Evolutionary conservation across 2,797 vertebrate genomes (phyloP), one percentile per base, ranked within the genome.

Genomic region (Dermochelys coriacea): DNA sequence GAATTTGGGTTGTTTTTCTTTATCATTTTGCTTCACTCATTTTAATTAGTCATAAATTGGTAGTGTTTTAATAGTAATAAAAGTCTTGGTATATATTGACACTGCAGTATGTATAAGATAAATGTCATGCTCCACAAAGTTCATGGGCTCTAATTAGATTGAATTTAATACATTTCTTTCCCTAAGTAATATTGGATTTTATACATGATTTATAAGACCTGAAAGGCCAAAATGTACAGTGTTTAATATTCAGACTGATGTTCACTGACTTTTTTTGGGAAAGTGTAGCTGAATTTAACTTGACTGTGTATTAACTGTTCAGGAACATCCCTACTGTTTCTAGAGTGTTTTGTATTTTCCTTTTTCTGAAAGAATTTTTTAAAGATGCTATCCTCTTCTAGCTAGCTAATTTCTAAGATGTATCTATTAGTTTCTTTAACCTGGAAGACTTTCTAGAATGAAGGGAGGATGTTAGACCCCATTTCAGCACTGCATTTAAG

Each of bases 31-130:
- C 55, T 86, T 83, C 55, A 87, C 93, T 84, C 91, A 91, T 92
- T 96, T 93, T 89, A 91, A 79, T 88, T 88, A 95, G 54, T 59
- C 23, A 87, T 49, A 11, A 52, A 77, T 86, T 31, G 6, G 47
- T 45, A 75, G 25, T 2, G 27, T 91, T 94, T 90, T 79, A 80
- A 61, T 87, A 82, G 68, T 50, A 86, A 37, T 77, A 61, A 37
- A 90, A 79, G 79, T 47, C 45, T 94, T 88, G 87, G 64, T 89
- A 64, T 16, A 64, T 6, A 85, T 16, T 85, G 37, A 34, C 89
- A 91, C 57, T 88, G 50, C 14, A 80, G 11, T 45, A 45, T 71
- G 55, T 90, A 5, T 49, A 90, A 51, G 61, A 84, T 71, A 87
- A 94, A 88, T n/a, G 7, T 80, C 83, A 80, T 25, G 57, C 61